These are phyloP conservation scores for Sebastes iracundus DNA, from an alignment of 2,797 vertebrate genomes.

Conservation along the genomic window DNA sequence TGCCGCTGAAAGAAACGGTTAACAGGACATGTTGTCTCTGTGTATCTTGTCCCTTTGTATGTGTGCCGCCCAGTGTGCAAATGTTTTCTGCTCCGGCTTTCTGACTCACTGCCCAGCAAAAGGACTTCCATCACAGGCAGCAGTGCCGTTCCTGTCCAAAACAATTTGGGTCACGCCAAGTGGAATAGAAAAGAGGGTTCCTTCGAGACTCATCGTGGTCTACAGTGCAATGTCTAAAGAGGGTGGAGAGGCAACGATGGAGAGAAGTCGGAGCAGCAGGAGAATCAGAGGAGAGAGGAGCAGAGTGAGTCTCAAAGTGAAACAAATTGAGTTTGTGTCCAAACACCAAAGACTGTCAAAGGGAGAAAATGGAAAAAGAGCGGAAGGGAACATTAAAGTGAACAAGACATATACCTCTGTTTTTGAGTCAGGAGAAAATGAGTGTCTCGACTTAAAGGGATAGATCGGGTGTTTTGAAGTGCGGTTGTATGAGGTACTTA, in stretches of 20 bases:
- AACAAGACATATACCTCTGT: neutral
- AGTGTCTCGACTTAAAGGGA: no score
- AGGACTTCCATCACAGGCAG: constrained; percentile 44
- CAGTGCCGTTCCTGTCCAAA: constrained; percentile 41
- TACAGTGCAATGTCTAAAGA: constrained; percentile 26
- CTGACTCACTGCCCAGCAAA: constrained; percentile 51
- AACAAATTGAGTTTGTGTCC: constrained; percentile 23
- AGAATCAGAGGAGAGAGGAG: neutral
- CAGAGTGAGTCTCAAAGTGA: neutral
- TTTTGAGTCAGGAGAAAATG: neutral
- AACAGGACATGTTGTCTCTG: constrained; percentile 52
- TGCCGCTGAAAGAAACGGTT: constrained; percentile 42
- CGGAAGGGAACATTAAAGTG: neutral
- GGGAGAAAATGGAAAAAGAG: neutral
- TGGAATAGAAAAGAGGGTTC: constrained; percentile 37
- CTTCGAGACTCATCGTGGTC: constrained; percentile 21
- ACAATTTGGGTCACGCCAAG: constrained; percentile 52
- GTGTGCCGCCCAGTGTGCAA: constrained; percentile 19
- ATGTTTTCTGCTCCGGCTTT: constrained; percentile 48
- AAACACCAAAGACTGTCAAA: constrained; percentile 12
- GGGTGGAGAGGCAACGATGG: neutral
- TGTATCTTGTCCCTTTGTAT: constrained; percentile 40
- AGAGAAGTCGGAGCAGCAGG: neutral
- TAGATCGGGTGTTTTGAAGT: no score
- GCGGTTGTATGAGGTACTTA: no score